A percentile compares a stretch with the other conserved stretches of the same genome.
Evolutionary conservation across 2,797 vertebrate genomes (phyloP).

Genomic region (Gymnodraco acuticeps): DNA sequence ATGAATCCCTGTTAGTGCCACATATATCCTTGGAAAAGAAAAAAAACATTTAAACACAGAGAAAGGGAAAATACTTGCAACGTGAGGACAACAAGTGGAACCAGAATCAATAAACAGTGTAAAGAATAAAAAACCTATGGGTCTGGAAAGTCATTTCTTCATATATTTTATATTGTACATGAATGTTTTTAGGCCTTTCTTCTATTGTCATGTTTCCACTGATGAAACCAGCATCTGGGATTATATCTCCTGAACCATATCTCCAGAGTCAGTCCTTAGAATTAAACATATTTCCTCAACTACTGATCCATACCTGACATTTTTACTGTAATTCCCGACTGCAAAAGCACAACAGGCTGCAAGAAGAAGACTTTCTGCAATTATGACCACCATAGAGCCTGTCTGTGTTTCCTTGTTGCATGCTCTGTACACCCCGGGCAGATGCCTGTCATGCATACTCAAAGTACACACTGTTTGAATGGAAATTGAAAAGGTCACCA

Average conservation of each 20-base stretch:
- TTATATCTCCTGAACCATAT: neutral
- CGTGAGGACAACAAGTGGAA: too few species aligned
- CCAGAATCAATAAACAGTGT: neutral
- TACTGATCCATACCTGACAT: neutral
- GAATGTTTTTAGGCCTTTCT: neutral
- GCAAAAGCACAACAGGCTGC: neutral
- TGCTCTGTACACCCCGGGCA: conserved; percentile 8
- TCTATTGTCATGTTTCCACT: neutral
- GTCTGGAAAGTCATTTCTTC: neutral
- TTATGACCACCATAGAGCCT: neutral
- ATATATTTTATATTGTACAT: neutral
- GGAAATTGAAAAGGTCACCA: conserved; percentile 59
- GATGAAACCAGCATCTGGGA: conserved; percentile 8
- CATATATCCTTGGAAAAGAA: too few species aligned
- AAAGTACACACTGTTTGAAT: conserved; percentile 44
- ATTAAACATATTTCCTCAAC: conserved; percentile 5
- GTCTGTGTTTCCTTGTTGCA: neutral
- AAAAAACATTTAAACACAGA: neutral
- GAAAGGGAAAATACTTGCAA: neutral
- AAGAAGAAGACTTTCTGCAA: neutral
- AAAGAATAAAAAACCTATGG: neutral
- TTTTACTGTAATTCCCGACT: neutral
- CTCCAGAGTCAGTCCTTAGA: conserved; percentile 3
- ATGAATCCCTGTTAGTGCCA: neutral
- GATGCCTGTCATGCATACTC: conserved; percentile 53